phyloP scores from a whole-genome alignment of 2,888 invertebrate species.

The Notodonta ziczac region DNA sequence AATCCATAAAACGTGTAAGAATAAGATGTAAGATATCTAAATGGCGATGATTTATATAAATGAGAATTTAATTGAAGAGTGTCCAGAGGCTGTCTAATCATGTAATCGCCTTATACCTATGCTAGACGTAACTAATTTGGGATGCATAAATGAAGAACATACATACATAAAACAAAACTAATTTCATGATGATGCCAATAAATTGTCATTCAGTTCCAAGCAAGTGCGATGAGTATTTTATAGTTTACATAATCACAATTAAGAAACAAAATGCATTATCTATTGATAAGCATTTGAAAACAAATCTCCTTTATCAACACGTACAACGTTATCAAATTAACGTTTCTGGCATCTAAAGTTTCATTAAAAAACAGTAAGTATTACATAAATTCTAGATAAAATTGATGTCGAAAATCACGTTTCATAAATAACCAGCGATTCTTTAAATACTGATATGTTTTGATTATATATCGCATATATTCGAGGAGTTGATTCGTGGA shows the following conservation, averaged over 20 bases:
- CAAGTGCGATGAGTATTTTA: no score
- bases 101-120: no score
- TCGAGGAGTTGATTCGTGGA: conserved; percentile 17
- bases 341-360: conserved; percentile 8
- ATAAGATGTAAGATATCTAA: no score
- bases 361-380: conserved; percentile 13
- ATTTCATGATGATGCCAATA: no score
- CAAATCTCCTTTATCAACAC: conserved; percentile 38
- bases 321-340: conserved; percentile 39
- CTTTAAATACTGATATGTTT: conserved; percentile 45
- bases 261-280: background rate
- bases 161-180: no score
- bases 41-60: no score
- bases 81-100: no score
- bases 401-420: conserved; percentile 43
- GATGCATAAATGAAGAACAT: no score
- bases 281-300: background rate
- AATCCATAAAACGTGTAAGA: no score
- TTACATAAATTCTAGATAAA: conserved; percentile 39
- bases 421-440: conserved; percentile 28
- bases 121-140: no score
- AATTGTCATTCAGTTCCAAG: no score
- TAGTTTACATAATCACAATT: background rate
- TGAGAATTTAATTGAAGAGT: no score
- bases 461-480: conserved; percentile 23